A percentile compares a stretch with the other conserved stretches of the same genome.
Evolutionary conservation across 2,113 vertebrate species (phyloP).

Genomic region (Holacanthus passer): DNA sequence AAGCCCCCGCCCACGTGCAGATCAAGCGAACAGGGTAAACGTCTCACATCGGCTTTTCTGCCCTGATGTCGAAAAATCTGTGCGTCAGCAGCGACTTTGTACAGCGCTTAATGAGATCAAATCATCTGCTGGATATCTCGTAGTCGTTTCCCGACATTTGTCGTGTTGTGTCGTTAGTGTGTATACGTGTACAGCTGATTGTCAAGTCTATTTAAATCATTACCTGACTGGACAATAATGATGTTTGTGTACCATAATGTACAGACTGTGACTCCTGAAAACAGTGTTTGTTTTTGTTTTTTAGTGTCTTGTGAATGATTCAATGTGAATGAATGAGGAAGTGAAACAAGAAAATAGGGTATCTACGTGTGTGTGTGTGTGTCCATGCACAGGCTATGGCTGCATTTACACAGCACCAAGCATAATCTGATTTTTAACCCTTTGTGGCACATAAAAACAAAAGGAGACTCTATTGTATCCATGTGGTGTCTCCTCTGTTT

Average conservation of each 20-base stretch:
- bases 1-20: slow-evolving; percentile 38
- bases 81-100: slow-evolving; percentile 36
- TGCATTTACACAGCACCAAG: slow-evolving; percentile 65
- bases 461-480: slow-evolving; percentile 8
- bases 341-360: slow-evolving; percentile 36
- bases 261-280: slow-evolving; percentile 68
- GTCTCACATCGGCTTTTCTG: slow-evolving; percentile 33
- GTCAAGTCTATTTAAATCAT: slow-evolving; percentile 72
- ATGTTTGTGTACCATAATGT: slow-evolving; percentile 74
- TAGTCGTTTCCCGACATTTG: slow-evolving; percentile 54
- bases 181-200: slow-evolving; percentile 72
- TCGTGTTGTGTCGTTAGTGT: slow-evolving; percentile 70
- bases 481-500: slow-evolving; percentile 16
- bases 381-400: slow-evolving; percentile 50
- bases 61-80: slow-evolving; percentile 39
- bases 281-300: slow-evolving; percentile 48
- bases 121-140: slow-evolving; percentile 48
- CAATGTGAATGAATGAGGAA: slow-evolving; percentile 58
- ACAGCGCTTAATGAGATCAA: slow-evolving; percentile 55
- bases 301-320: slow-evolving; percentile 63
- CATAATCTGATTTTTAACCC: slow-evolving; percentile 48
- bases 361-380: slow-evolving; percentile 33
- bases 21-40: slow-evolving; percentile 42
- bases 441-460: slow-evolving; percentile 39
- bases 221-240: slow-evolving; percentile 58